A percentile compares a stretch with the other conserved stretches of the same genome.
Conservation (phyloP, 2,888 invertebrate genomes). For the Diploptera punctata region DNA sequence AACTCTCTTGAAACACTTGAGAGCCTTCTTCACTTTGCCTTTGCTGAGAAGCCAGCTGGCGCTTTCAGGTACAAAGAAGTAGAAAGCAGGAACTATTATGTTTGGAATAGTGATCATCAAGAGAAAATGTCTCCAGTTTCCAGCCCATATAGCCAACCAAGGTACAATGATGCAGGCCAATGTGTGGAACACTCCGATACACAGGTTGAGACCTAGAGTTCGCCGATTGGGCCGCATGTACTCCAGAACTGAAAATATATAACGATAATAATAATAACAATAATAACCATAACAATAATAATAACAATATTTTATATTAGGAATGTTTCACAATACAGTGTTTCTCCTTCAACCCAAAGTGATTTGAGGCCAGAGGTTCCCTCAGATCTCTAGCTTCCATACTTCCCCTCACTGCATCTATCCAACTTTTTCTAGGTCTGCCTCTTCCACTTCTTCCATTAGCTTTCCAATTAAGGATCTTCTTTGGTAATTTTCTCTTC, state of each 20-base stretch:
- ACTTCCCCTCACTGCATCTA: no score
- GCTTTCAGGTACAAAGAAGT: conserved; percentile 58
- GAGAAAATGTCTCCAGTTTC: conserved; percentile 61
- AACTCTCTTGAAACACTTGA: conserved; percentile 59
- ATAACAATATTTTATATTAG: no score
- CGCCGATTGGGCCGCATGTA: conserved; percentile 63
- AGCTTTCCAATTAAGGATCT: no score
- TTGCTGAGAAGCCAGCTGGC: conserved; percentile 65
- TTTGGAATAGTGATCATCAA: conserved; percentile 54
- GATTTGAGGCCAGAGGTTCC: no score
- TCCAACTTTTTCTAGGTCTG: no score
- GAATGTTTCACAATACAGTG: no score
- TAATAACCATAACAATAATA: no score
- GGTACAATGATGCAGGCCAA: conserved; percentile 61
- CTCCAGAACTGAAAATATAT: conserved; percentile 62
- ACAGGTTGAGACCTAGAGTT: conserved; percentile 63
- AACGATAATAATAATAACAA: no score
- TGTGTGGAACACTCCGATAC: conserved; percentile 65
- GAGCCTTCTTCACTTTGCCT: conserved; percentile 59
- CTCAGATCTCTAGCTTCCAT: no score
- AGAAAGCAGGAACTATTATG: conserved; percentile 39
- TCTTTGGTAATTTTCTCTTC: no score
- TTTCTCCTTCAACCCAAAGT: no score
- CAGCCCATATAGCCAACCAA: conserved; percentile 57
- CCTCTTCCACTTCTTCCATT: no score